Percentiles rank a stretch among this genome's conserved stretches.
Evolutionary conservation across 2,797 vertebrate genomes (phyloP).

Genomic region (Parauchenoglanis punctatus): DNA sequence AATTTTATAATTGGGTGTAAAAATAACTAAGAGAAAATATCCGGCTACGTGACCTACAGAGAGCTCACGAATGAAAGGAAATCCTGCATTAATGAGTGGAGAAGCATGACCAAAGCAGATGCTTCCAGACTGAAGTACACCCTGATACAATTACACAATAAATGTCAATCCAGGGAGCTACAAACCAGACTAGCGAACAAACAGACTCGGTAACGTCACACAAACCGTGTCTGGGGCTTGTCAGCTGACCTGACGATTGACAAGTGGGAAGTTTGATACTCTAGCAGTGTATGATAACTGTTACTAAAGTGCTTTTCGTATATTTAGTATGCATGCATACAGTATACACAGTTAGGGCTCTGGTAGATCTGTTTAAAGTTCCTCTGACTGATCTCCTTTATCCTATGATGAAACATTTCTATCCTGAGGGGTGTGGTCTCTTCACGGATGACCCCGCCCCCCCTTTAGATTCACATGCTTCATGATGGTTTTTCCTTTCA

Average conservation of each 20-base stretch:
- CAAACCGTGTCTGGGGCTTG: background rate
- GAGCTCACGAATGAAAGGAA: background rate
- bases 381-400: background rate
- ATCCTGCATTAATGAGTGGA: background rate
- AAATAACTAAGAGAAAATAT: background rate
- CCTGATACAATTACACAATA: background rate
- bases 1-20: background rate
- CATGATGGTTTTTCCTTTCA: background rate
- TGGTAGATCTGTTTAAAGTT: background rate
- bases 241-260: background rate
- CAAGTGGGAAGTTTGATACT: too few relatives aligned
- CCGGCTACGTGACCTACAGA: background rate
- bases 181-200: background rate
- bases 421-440: background rate
- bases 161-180: background rate
- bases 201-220: background rate
- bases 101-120: background rate
- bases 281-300: background rate
- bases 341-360: background rate
- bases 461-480: too few relatives aligned
- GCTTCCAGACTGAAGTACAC: background rate
- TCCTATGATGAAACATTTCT: background rate
- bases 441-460: background rate
- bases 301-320: background rate
- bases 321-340: background rate